A percentile compares a stretch with the other conserved stretches of the same genome.
Conservation (phyloP, 2,113 vertebrate species). For the Psephotus haematonotus region DNA sequence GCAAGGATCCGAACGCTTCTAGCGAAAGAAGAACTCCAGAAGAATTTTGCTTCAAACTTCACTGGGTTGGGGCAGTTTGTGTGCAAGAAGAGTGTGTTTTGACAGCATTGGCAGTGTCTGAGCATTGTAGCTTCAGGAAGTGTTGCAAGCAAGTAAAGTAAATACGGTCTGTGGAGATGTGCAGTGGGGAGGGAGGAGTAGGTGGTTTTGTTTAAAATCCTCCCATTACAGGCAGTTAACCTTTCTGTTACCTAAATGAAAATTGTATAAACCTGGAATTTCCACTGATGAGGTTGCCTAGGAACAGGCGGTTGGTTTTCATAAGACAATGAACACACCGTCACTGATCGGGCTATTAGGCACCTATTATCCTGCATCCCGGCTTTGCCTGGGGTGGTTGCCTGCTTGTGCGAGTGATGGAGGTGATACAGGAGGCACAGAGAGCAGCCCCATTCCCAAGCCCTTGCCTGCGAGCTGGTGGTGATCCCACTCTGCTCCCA, state of each 20-base stretch:
- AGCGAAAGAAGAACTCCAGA: neutral
- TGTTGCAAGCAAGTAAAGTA: neutral
- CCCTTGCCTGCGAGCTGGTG: neutral
- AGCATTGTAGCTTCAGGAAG: neutral
- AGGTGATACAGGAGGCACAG: neutral
- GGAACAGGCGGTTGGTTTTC: constrained; percentile 73
- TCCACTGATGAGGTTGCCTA: constrained; percentile 74
- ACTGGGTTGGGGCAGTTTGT: neutral
- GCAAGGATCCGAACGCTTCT: fast-evolving
- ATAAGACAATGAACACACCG: constrained; percentile 66
- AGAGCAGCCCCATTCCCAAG: neutral
- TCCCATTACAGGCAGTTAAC: constrained; percentile 78
- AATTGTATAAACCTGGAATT: constrained; percentile 79
- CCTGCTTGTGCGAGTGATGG: neutral
- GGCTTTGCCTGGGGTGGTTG: neutral
- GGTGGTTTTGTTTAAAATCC: constrained; percentile 79
- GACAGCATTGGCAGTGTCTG: neutral
- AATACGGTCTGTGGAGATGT: neutral
- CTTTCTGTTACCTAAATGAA: constrained; percentile 79
- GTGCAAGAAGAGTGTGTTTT: neutral
- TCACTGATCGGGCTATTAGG: constrained; percentile 67
- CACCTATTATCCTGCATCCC: neutral
- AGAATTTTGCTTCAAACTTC: neutral
- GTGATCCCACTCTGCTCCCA: neutral
- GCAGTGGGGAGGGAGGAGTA: constrained; percentile 32